Conservation (phyloP, 2,113 vertebrate species). For the Pteronura brasiliensis region DNA sequence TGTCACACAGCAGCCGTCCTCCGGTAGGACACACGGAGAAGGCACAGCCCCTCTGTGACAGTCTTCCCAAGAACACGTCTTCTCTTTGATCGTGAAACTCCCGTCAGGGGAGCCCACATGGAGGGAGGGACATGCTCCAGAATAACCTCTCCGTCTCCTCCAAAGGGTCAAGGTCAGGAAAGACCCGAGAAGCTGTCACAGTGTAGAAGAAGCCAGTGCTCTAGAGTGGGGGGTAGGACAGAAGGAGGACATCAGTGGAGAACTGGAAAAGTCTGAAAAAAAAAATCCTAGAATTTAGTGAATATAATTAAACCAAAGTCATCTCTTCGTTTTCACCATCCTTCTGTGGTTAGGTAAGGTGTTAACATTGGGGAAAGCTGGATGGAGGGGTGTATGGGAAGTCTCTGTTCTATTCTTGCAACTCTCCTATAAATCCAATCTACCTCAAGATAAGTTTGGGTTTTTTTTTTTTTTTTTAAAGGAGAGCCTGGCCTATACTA, state of each 20-base stretch:
- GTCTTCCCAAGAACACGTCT: not conserved
- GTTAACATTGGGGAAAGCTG: not conserved
- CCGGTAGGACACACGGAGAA: not conserved
- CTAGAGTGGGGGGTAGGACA: not conserved
- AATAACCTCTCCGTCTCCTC: not conserved
- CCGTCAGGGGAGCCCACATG: not conserved
- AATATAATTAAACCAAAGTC: not conserved
- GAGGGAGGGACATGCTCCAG: not conserved
- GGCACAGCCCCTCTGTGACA: not conserved
- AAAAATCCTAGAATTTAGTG: not conserved
- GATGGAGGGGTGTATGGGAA: not conserved
- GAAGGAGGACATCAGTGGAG: not conserved
- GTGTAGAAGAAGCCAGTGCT: not conserved
- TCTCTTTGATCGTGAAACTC: not conserved
- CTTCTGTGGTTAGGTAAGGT: not conserved
- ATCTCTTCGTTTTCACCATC: not conserved
- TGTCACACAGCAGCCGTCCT: accelerated
- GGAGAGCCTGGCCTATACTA: not conserved
- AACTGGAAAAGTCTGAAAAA: not conserved
- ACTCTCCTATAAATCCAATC: not conserved
- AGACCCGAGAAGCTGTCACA: not conserved
- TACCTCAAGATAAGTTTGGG: not conserved
- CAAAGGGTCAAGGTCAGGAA: not conserved
- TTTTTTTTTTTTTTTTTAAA: not conserved
- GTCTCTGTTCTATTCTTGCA: not conserved